Evolutionary conservation across 2,113 vertebrate species (phyloP), one percentile per base, ranked within the genome.

Genomic region (Montifringilla adamsi): DNA sequence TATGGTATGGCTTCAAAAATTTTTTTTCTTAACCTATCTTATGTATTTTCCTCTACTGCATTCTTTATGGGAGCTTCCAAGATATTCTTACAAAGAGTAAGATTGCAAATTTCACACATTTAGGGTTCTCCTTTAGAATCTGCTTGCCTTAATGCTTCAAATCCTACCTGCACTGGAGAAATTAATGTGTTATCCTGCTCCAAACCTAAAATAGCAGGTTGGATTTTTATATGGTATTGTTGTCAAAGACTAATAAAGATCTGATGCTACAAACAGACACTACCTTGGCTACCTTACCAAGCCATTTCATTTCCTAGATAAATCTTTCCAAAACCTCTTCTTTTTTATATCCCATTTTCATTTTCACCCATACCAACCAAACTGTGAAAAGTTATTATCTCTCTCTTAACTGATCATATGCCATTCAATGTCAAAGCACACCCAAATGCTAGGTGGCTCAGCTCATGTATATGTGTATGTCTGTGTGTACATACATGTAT

Each of bases 401-500:
- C 9, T 22, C 10, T 23, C 13, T 15, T 19, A 84, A 74, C 10
- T 39, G 43, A 72, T 31, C 10, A 63, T 15, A 35, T 33, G 23
- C 4, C 28, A 63, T 74, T 81, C 33, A 73, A 3, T 66, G 63
- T 78, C 60, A 82, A 90, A 70, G 35, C 28, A 27, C 24, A 10
- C 9, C 4, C 91, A 64, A 73, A 73, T 15, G 27, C 27, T 30
- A 56, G 35, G 59, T 33, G 64, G 35, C 37, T 76, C n/a, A 84
- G 59, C 64, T 81, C n/a, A 33, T 1, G 4, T 20, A 1, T 27
- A 18, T 5, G 6, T n/a, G 46, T 46, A 33, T 59, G 15, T 28
- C 27, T 33, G 1, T 22, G 39, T 47, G 2, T 3, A 60, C 3
- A 2, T 16, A 4, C 11, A 20, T 5, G 8, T 18, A 63, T 50